phyloP scores from a whole-genome alignment of 2,113 vertebrate genomes.

The Morone chrysops region DNA sequence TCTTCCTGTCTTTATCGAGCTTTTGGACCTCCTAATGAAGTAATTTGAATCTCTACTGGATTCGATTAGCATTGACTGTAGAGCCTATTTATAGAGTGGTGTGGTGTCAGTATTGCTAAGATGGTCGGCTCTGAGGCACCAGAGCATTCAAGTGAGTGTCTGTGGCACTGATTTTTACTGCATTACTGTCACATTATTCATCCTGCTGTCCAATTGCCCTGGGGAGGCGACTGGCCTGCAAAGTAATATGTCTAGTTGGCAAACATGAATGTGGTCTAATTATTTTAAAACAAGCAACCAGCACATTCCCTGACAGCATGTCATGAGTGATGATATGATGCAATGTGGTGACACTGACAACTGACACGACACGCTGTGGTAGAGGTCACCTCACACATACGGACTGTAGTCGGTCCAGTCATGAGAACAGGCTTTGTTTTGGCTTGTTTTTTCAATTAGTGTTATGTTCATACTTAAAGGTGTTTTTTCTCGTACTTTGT shows the following conservation, averaged over 20 bases:
- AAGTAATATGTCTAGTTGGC: slow-evolving; percentile 37
- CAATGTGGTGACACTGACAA: slow-evolving; percentile 36
- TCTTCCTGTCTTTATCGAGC: slow-evolving; percentile 26
- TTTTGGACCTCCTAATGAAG: slow-evolving; percentile 45
- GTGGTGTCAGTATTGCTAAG: slow-evolving; percentile 49
- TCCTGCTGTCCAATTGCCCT: slow-evolving; percentile 13
- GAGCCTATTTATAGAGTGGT: slow-evolving; percentile 67
- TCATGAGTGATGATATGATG: slow-evolving; percentile 28
- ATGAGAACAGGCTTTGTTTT: neutral
- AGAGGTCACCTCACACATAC: slow-evolving; percentile 19
- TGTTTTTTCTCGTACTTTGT: no score
- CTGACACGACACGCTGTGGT: slow-evolving; percentile 2
- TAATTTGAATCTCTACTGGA: slow-evolving; percentile 55
- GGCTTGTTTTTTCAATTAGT: neutral
- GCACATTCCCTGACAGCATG: slow-evolving; percentile 23
- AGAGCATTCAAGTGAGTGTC: slow-evolving; percentile 40
- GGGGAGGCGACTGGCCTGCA: slow-evolving; percentile 19
- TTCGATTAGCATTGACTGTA: slow-evolving; percentile 47
- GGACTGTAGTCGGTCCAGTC: neutral
- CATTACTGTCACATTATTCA: slow-evolving; percentile 66
- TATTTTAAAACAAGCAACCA: slow-evolving; percentile 14
- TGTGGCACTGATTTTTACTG: slow-evolving; percentile 46
- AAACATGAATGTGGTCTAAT: slow-evolving; percentile 48
- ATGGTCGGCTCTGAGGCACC: slow-evolving; percentile 52
- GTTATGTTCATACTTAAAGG: neutral